Evolutionary conservation across 1,140 invertebrate species (phyloP).

Genomic region (Pantala flavescens): DNA sequence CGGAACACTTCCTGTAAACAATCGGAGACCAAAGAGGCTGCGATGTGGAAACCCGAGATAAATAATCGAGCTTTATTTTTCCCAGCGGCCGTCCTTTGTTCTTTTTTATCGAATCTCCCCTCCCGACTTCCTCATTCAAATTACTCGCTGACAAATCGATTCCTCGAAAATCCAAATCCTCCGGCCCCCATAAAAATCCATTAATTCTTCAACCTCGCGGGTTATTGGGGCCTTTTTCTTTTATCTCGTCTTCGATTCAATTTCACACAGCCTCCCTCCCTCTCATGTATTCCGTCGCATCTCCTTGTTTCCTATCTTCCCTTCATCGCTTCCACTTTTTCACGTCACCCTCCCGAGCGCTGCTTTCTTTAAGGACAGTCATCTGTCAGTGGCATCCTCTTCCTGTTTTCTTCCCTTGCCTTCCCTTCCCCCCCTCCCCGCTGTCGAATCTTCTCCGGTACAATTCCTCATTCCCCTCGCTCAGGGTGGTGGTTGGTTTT

Average conservation of each 20-base stretch:
- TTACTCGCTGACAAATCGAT: slow-evolving; percentile 5
- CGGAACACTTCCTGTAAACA: too few relatives aligned
- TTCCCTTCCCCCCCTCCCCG: background rate
- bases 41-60: too few relatives aligned
- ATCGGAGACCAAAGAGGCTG: too few relatives aligned
- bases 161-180: background rate
- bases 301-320: background rate
- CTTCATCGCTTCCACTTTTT: background rate
- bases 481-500: too few relatives aligned
- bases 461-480: background rate
- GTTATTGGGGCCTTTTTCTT: background rate
- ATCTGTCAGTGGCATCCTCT: background rate
- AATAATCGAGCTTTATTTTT: too few relatives aligned
- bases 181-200: background rate
- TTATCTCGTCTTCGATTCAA: background rate
- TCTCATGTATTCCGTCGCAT: background rate
- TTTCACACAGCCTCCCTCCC: background rate
- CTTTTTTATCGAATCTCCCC: background rate
- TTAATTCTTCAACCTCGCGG: background rate
- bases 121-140: background rate
- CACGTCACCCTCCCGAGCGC: background rate
- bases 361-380: background rate
- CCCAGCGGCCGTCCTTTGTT: background rate
- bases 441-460: background rate
- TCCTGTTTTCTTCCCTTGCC: background rate